Percentiles rank a stretch among this genome's conserved stretches.
Evolutionary conservation across 2,113 vertebrate genomes (phyloP).

Genomic region (Neolamprologus brichardi): DNA sequence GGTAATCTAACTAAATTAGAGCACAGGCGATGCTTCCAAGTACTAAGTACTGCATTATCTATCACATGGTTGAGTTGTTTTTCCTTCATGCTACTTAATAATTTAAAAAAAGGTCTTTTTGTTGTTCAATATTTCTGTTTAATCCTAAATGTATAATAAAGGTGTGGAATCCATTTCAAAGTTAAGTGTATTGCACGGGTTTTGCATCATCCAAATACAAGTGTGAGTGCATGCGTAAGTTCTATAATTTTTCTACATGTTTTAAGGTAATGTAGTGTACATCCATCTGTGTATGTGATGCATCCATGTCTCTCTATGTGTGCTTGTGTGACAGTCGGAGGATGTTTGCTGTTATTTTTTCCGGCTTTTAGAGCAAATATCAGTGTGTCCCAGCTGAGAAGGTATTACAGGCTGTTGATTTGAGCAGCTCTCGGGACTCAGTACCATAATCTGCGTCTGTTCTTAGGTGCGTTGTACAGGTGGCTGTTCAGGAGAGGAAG

Average conservation of each 20-base stretch:
- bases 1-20: conserved; percentile 62
- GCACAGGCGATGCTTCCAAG: conserved; percentile 34
- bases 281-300: not conserved
- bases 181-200: not conserved
- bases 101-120: not conserved
- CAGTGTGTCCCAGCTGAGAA: conserved; percentile 55
- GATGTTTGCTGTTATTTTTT: conserved; percentile 58
- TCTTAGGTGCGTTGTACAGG: conserved; percentile 68
- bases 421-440: conserved; percentile 35
- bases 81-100: not conserved
- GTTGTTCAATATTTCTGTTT: not conserved
- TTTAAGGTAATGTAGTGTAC: not conserved
- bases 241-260: not conserved
- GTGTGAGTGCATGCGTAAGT: not conserved
- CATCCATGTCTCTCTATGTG: not conserved
- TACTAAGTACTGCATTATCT: conserved; percentile 38
- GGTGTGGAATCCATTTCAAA: not conserved
- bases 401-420: conserved; percentile 63
- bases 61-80: conserved; percentile 36
- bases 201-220: conserved; percentile 8
- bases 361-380: conserved; percentile 55
- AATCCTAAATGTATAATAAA: not conserved
- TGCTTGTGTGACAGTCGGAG: conserved; percentile 29
- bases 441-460: conserved; percentile 56
- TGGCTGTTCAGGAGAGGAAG: conserved; percentile 46